These are phyloP conservation scores for Nymphalis c-album DNA, from an alignment of 2,888 invertebrate species.

Conservation along the genomic window DNA sequence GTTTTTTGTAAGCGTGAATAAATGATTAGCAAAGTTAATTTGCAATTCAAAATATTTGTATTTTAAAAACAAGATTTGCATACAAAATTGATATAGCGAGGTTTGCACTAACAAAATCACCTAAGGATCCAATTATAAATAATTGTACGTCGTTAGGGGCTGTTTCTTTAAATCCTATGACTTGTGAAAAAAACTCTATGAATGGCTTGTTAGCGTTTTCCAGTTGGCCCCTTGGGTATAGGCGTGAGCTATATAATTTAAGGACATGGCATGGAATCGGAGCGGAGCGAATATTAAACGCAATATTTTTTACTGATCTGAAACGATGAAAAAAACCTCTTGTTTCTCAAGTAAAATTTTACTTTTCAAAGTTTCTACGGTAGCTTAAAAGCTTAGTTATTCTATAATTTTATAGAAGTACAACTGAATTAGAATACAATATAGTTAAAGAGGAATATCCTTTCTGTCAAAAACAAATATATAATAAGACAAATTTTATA, in stretches of 20 bases:
- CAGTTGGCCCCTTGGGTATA: slow-evolving; percentile 49
- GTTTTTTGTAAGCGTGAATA: slow-evolving; percentile 21
- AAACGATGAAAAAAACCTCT: neutral
- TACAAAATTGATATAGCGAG: slow-evolving; percentile 45
- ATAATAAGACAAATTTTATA: too few relatives aligned
- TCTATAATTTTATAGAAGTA: too few relatives aligned
- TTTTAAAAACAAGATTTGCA: slow-evolving; percentile 42
- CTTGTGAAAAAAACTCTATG: slow-evolving; percentile 63
- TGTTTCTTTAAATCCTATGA: slow-evolving; percentile 59
- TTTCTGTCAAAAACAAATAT: too few relatives aligned
- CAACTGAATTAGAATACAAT: too few relatives aligned
- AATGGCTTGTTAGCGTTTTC: slow-evolving; percentile 73
- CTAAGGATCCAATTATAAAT: slow-evolving; percentile 63
- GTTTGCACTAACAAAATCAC: slow-evolving; percentile 48
- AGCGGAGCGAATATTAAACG: slow-evolving; percentile 1
- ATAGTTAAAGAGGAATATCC: too few relatives aligned
- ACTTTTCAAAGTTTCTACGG: too few relatives aligned
- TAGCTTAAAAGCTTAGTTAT: too few relatives aligned
- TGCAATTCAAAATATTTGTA: slow-evolving; percentile 35
- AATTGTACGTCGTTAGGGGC: slow-evolving; percentile 64
- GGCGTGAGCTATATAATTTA: slow-evolving; percentile 27
- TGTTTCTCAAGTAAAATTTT: too few relatives aligned
- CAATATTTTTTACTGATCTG: neutral
- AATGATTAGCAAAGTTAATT: slow-evolving; percentile 31
- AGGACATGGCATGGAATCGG: neutral